Conservation (phyloP, 2,797 vertebrate genomes). For the Danio kyathit region DNA sequence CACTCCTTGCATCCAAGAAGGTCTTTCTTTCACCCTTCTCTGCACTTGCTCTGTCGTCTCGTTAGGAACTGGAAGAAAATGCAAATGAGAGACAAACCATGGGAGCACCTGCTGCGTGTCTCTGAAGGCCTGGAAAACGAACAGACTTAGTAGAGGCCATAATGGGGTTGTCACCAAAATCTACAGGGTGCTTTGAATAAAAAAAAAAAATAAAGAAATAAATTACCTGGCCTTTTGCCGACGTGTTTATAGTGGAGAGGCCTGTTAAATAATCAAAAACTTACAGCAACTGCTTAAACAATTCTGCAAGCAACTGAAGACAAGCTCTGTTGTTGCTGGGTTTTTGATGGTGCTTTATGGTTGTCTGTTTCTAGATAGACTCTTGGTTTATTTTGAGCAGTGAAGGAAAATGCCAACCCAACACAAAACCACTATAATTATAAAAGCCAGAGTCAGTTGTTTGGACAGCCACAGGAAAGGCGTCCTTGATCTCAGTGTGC, state of each 20-base stretch:
- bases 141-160: slow-evolving; percentile 47
- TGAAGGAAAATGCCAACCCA: slow-evolving; percentile 56
- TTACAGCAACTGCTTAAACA: slow-evolving; percentile 55
- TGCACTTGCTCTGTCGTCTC: slow-evolving; percentile 44
- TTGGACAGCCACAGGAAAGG: slow-evolving; percentile 61
- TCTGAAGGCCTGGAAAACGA: slow-evolving; percentile 52
- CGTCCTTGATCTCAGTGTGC: slow-evolving; percentile 68
- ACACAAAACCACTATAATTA: slow-evolving; percentile 73
- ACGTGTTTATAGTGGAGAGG: slow-evolving; percentile 29
- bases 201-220: too few relatives aligned
- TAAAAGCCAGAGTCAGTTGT: slow-evolving; percentile 64
- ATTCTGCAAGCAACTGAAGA: slow-evolving; percentile 62
- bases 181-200: slow-evolving; percentile 23
- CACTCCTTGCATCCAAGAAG: slow-evolving; percentile 27
- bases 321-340: slow-evolving; percentile 61
- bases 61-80: slow-evolving; percentile 60
- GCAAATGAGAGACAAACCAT: slow-evolving; percentile 57
- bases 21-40: slow-evolving; percentile 18
- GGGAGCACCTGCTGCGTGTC: slow-evolving; percentile 42
- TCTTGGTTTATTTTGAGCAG: slow-evolving; percentile 71
- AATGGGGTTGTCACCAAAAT: slow-evolving; percentile 50
- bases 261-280: slow-evolving; percentile 15
- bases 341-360: slow-evolving; percentile 57
- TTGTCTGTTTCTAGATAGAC: slow-evolving; percentile 42
- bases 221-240: slow-evolving; percentile 25